These are phyloP conservation scores for Ypsolopha scabrella DNA, from an alignment of 2,888 invertebrate genomes.

Conservation along the genomic window DNA sequence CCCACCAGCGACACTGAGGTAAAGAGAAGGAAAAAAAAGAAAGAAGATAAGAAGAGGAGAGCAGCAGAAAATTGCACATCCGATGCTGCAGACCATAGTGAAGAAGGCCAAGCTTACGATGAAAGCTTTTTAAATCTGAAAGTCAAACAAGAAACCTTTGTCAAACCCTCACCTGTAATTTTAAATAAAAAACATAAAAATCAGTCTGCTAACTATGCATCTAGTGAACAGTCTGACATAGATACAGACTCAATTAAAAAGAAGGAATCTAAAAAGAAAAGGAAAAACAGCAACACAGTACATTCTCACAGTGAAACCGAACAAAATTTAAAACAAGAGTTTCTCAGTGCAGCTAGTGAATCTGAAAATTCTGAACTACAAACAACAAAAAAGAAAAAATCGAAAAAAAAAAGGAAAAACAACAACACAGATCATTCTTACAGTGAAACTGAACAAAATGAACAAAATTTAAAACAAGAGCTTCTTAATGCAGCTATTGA, in stretches of 20 bases:
- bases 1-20: not conserved
- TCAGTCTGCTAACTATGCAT: too few relatives aligned
- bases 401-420: conserved; percentile 6
- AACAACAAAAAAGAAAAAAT: not conserved
- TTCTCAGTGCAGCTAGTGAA: too few relatives aligned
- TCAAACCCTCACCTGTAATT: too few relatives aligned
- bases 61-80: conserved; percentile 4
- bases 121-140: conserved; percentile 26
- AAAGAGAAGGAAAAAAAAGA: conserved; percentile 3
- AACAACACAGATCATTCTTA: conserved; percentile 9
- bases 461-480: too few relatives aligned
- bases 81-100: not conserved
- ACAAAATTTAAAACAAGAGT: too few relatives aligned
- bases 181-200: too few relatives aligned
- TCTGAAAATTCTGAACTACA: not conserved
- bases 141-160: conserved; percentile 26
- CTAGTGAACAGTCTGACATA: too few relatives aligned
- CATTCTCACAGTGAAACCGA: conserved; percentile 6
- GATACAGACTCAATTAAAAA: not conserved
- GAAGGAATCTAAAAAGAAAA: conserved; percentile 11
- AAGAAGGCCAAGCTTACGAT: conserved; percentile 13
- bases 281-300: conserved; percentile 6
- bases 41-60: conserved; percentile 5
- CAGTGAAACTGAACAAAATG: not conserved
- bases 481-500: too few relatives aligned